phyloP scores from a whole-genome alignment of 2,113 vertebrate genomes.

The Delphinus delphis region DNA sequence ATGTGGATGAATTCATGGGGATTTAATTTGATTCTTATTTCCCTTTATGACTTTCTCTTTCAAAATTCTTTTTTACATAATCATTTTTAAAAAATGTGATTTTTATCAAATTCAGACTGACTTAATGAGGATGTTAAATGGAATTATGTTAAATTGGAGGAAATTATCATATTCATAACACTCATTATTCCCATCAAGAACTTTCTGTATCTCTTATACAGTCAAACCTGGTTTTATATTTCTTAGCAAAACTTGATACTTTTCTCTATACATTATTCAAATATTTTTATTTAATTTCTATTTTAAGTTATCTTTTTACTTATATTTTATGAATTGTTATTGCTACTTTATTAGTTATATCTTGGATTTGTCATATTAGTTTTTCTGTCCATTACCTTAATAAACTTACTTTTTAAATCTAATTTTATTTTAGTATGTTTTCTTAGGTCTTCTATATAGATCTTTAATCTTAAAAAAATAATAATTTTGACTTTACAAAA shows the following conservation, averaged over 20 bases:
- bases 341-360: slow-evolving; percentile 2
- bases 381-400: neutral
- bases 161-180: slow-evolving; percentile 59
- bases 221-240: neutral
- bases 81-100: slow-evolving; percentile 55
- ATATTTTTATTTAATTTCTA: slow-evolving; percentile 18
- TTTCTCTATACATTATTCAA: neutral
- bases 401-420: neutral
- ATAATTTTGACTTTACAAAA: neutral
- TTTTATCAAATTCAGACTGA: slow-evolving; percentile 66
- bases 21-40: slow-evolving; percentile 64
- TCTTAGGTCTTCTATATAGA: neutral
- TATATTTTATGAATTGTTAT: neutral
- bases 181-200: slow-evolving; percentile 29
- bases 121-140: slow-evolving; percentile 72
- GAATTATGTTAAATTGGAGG: slow-evolving; percentile 51
- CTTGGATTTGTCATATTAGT: neutral
- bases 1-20: slow-evolving; percentile 40
- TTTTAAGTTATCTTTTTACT: neutral
- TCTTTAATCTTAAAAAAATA: neutral
- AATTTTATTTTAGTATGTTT: neutral
- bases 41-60: slow-evolving; percentile 60
- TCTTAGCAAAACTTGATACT: slow-evolving; percentile 13
- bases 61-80: slow-evolving; percentile 61
- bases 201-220: slow-evolving; percentile 4